Base-by-base conservation (phyloP, 2,113 vertebrate species). In the Merops nubicus region DNA sequence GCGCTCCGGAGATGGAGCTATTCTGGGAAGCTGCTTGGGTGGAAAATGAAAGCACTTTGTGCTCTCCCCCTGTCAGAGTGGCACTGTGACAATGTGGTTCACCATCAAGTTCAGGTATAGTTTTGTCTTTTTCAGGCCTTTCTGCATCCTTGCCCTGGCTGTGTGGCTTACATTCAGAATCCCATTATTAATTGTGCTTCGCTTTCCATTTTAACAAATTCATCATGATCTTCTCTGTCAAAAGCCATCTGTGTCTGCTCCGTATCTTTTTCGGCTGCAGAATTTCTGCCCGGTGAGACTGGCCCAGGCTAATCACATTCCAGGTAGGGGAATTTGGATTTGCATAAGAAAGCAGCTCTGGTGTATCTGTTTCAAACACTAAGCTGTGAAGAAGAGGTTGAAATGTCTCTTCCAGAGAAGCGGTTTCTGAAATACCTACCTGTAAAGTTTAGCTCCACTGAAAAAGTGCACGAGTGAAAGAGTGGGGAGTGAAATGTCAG, bases 311-410 rank as follows among this genome's bases (percentile, higher is more conserved):
- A 88, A 91, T 84, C 59, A 12, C 79, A 74, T 93, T 76, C 88
- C 75, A 47, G 4, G 0, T 21, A 17, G n/a, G 92, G 56, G 76
- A 87, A 88, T 73, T 79, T 3, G 34, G 88, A 76, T 96, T 96
- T 93, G 78, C 75, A 83, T 93, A 78, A 91, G 68, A 90, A 93
- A 91, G 82, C 63, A 80, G 85, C 50, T 6, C 22, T 45, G 16
- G 5, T 76, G 13, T 47, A 12, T 19, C 68, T 53, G 54, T 82
- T 88, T 83, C 59, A 86, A 79, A 69, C 23, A 12, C 36, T 34
- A 23, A 62, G 54, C 34, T 11, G 12, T 1, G 5, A 70, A 68
- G 64, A 95, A 86, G 67, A 74, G 26, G 25, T 4, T 88, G 90
- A 77, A 33, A n/a, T 40, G 14, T 59, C 54, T 80, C 47, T 59